Conservation (phyloP, 2,113 vertebrate genomes). For the Upupa epops region DNA sequence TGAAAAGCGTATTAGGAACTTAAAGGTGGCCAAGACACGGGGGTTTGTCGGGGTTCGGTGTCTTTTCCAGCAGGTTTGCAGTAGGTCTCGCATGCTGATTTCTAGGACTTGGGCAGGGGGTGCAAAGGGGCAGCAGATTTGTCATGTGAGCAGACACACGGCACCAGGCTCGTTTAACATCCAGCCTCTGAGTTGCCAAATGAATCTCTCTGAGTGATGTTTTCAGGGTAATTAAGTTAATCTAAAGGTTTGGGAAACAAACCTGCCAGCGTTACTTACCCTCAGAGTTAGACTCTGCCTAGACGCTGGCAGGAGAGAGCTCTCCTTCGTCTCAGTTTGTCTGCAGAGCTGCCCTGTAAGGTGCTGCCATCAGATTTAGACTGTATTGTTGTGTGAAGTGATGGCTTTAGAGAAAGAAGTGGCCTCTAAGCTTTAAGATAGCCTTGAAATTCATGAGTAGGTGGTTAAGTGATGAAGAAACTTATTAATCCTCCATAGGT, state of each 20-base stretch:
- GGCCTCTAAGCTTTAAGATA: constrained; percentile 71
- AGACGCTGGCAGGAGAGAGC: not conserved
- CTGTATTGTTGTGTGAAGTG: constrained; percentile 42
- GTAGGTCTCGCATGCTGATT: not conserved
- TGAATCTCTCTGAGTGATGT: not conserved
- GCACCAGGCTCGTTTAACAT: not conserved
- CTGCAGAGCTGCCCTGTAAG: constrained; percentile 9
- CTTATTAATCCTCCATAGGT: constrained; percentile 39
- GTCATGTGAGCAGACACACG: not conserved
- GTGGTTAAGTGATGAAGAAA: constrained; percentile 34
- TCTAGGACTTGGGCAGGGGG: constrained; percentile 12
- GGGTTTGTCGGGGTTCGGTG: constrained; percentile 31
- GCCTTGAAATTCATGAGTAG: constrained; percentile 54
- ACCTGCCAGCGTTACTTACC: not conserved
- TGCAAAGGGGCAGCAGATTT: not conserved
- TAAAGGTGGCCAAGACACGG: constrained; percentile 34
- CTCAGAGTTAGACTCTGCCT: not conserved
- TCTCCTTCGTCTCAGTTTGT: not conserved
- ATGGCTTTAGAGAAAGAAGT: constrained; percentile 34
- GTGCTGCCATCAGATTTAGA: constrained; percentile 13
- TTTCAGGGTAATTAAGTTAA: not conserved
- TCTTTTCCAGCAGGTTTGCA: constrained; percentile 3
- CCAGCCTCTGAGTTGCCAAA: not conserved
- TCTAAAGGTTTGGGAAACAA: constrained; percentile 26
- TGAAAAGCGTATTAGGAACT: constrained; percentile 58